phyloP scores from a whole-genome alignment of 1,140 invertebrate genomes.

The Condylostylus longicornis region DNA sequence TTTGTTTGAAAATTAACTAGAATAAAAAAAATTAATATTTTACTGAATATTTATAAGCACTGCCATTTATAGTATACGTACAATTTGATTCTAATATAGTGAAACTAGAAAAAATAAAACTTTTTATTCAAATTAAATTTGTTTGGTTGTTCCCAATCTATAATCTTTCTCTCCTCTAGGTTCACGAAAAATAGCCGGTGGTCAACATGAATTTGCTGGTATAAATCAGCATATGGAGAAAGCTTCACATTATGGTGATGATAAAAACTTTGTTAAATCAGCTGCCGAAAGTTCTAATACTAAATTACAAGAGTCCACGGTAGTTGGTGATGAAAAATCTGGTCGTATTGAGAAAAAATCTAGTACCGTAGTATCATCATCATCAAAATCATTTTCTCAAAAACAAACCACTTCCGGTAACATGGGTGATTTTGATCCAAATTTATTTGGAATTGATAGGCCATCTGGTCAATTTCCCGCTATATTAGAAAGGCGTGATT shows the following conservation, averaged over 20 bases:
- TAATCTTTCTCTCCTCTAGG: constrained; percentile 28
- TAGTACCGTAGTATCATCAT: constrained; percentile 24
- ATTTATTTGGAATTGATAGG: too few relatives aligned
- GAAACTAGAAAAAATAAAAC: too few relatives aligned
- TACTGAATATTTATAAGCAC: too few relatives aligned
- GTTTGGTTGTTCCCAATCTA: too few relatives aligned
- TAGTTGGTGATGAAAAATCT: constrained; percentile 35
- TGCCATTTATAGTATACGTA: too few relatives aligned
- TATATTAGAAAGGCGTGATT: too few relatives aligned
- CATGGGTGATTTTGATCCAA: neutral
- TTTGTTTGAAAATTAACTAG: too few relatives aligned
- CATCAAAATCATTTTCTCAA: too few relatives aligned
- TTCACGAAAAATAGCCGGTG: constrained; percentile 42
- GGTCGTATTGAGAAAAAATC: constrained; percentile 26
- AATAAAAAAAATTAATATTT: too few relatives aligned
- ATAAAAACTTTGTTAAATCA: constrained; percentile 42
- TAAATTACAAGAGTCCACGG: constrained; percentile 42
- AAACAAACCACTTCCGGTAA: neutral
- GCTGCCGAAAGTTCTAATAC: constrained; percentile 40
- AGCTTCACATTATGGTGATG: constrained; percentile 43
- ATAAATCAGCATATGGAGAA: constrained; percentile 40
- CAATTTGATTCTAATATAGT: too few relatives aligned
- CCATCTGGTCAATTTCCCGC: neutral
- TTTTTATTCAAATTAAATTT: too few relatives aligned
- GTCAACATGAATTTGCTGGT: constrained; percentile 41